Evolutionary conservation across 2,797 vertebrate genomes (phyloP), one percentile per base, ranked within the genome.

Genomic region (Pelodytes ibericus): DNA sequence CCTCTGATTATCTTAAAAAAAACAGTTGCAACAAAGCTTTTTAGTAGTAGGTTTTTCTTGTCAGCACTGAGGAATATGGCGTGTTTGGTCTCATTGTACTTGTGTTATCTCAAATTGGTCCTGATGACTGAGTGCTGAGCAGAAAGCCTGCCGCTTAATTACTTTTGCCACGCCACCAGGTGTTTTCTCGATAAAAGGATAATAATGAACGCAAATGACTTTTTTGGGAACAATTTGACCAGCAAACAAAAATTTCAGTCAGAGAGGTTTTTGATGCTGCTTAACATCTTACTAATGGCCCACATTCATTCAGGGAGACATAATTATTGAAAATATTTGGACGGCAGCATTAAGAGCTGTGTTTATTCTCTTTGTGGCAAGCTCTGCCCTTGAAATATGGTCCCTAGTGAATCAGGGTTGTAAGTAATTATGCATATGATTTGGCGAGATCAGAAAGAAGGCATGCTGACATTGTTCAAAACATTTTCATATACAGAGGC

Each of bases 151-250:
- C 76, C 77, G 62, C 33, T 41, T 77, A 80, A 81, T 79, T 0
- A 2, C 74, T 86, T 84, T 85, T 74, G 75, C 83, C 72, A 80
- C 71, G 82, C 65, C 11, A 36, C 69, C 69, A 80, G 68, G 65
- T 79, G 71, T 74, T 67, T 76, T 41, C 75, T 62, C 67, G 82
- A 85, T 85, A 71, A 86, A 84, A 83, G 82, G 80, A 67, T 81
- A 79, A 80, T 16, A 73, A 72, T 80, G 63, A 75, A 62, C 24
- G 25, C 74, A 84, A 83, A 86, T 83, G 82, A 82, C 75, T 80
- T 74, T 39, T 84, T 86, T 81, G 80, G 70, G 82, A 3, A 0
- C 79, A 77, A 83, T 80, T 74, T 80, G 70, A 57, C 71, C 24
- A 81, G 22, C 68, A 83, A 74, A 84, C 79, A 86, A 80, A 79